phyloP scores from a whole-genome alignment of 2,113 vertebrate species.

The Gallinago media region DNA sequence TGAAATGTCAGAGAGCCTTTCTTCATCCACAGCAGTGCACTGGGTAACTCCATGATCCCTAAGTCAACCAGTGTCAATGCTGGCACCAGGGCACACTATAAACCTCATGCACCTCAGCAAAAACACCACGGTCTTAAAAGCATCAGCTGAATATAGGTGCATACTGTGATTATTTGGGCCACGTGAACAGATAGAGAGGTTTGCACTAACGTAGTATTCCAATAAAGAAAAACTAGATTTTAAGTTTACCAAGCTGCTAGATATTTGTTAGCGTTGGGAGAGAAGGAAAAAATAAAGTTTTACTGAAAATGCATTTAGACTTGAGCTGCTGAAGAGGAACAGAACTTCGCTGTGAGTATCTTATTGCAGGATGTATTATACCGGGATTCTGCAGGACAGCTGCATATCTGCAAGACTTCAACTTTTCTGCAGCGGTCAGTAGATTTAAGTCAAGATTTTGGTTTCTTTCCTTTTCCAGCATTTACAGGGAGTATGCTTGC shows the following conservation, averaged over 20 bases:
- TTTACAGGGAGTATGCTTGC: neutral
- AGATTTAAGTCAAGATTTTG: neutral
- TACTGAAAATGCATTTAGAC: neutral
- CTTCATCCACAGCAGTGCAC: accelerated
- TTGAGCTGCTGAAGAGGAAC: neutral
- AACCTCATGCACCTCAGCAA: neutral
- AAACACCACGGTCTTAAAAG: neutral
- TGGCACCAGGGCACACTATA: neutral
- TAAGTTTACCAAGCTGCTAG: neutral
- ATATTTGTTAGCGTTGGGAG: neutral
- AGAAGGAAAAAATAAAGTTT: neutral
- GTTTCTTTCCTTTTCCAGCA: neutral
- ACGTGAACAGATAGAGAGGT: neutral
- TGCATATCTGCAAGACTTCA: neutral
- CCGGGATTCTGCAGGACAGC: neutral
- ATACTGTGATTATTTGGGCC: neutral
- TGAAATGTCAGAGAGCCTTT: neutral
- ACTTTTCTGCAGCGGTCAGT: neutral
- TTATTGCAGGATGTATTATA: neutral
- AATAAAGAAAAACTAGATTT: neutral
- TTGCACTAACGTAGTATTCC: neutral
- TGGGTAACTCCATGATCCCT: neutral
- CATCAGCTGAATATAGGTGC: neutral
- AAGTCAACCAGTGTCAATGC: neutral
- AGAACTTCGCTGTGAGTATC: neutral